Base-by-base conservation (phyloP, 2,113 vertebrate genomes). In the Tragelaphus scriptus region DNA sequence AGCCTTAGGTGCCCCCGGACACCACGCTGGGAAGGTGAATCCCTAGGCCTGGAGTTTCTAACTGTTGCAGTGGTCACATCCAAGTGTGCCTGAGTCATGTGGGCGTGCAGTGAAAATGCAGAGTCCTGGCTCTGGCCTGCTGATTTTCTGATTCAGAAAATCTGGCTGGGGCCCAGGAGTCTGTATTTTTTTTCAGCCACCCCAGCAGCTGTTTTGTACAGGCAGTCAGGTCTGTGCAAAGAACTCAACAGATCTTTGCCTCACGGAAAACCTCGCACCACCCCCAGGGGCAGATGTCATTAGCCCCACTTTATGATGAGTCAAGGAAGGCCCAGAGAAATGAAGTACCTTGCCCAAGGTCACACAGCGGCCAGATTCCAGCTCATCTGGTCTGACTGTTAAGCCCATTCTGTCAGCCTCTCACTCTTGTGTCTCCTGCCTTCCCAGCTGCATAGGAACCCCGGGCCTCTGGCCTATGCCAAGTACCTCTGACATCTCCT, bases 191-290 rank as follows among this genome's bases (percentile, higher is more conserved):
- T 79, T 44, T 58, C 21, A 9, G 16, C 56, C 14, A 58, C 56
- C 44, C 8, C 0, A 10, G 10, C 0, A 2, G 2, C 0, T 21
- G n/a, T 36, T 86, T 16, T 14, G 7, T 55, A 5, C 1, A 68
- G 53, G 63, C 26, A 16, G 28, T 68, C 53, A 44, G 56, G 6
- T 92, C 2, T 21, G 15, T 59, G 13, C 28, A 47, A 71, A 85
- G 56, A 63, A 75, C 58, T 36, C 16, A 5, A 16, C 15, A 28
- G 4, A 21, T 51, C 6, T 56, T 75, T 7, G 0, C 32, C 25
- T 86, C 13, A 15, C 2, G 30, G 59, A 49, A 85, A 79, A 81
- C 88, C 63, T 77, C 36, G 7, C 16, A 28, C 44, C 9, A 5
- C 53, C 3, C 17, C 21, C 58, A 14, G 16, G 51, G 58, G 26